These are phyloP conservation scores for Oscheius sp. DNA, from an alignment of 2,888 invertebrate species.

Conservation along the genomic window DNA sequence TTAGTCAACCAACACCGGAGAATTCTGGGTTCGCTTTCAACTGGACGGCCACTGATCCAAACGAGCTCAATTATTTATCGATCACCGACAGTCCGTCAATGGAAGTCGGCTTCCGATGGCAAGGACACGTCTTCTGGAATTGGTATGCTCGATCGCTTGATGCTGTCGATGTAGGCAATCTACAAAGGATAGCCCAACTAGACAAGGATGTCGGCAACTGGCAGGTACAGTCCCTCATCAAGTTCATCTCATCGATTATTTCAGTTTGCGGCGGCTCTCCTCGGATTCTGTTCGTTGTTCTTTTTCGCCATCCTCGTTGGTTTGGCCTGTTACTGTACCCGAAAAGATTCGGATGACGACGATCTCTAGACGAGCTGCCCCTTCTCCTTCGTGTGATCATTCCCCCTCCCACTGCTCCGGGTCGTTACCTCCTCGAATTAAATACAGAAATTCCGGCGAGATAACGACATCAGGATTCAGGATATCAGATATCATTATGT, in stretches of 20 bases:
- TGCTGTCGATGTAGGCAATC: conserved; percentile 72
- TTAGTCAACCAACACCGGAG: conserved; percentile 71
- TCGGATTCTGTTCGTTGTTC: conserved; percentile 72
- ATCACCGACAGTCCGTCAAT: conserved; percentile 72
- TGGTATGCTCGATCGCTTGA: conserved; percentile 71
- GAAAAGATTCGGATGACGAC: conserved; percentile 72
- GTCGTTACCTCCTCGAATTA: conserved; percentile 20
- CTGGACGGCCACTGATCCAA: conserved; percentile 67
- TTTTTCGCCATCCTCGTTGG: conserved; percentile 74
- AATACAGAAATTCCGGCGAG: not conserved
- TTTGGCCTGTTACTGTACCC: conserved; percentile 73
- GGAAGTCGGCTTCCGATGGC: conserved; percentile 70
- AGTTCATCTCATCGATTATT: conserved; percentile 30
- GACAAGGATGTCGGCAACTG: conserved; percentile 72
- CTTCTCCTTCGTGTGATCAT: conserved; percentile 13
- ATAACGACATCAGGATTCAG: conserved; percentile 31
- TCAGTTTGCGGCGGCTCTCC: conserved; percentile 73
- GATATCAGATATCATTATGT: conserved; percentile 35
- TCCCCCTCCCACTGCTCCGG: conserved; percentile 17
- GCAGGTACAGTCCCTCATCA: conserved; percentile 61
- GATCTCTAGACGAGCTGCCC: conserved; percentile 60
- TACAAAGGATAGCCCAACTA: conserved; percentile 67
- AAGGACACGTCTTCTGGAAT: conserved; percentile 73
- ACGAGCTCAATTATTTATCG: conserved; percentile 69
- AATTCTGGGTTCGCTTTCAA: conserved; percentile 68